Evolutionary conservation across 2,797 vertebrate genomes (phyloP), one percentile per base, ranked within the genome.

Genomic region (Rhinogobio ventralis): DNA sequence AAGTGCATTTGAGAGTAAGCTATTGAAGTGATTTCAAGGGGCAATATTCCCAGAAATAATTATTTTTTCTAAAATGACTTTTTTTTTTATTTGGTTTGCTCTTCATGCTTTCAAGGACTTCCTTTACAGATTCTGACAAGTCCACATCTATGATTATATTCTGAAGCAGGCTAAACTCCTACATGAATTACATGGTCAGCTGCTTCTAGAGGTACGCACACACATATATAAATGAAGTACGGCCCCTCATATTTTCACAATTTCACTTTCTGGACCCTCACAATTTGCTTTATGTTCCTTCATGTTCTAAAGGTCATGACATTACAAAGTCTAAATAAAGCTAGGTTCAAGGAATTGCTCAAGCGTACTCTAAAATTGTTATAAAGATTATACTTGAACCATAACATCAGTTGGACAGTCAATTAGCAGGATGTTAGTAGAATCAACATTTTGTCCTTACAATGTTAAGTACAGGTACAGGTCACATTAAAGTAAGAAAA

Each of bases 131-230:
- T 60, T 77, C 30, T 79, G 42, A 23, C 25, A 76, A 75, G 55
- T 67, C 33, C 67, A 68, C 13, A 68, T 75, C 73, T 51, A 62
- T 57, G n/a, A 85, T 67, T 87, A 57, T 73, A 28, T 76, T 79
- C 23, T 66, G 13, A 86, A 75, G 76, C 62, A 71, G 57, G 15
- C 69, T 60, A n/a, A 51, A 39, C 51, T 84, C 15, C 57, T 78
- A 73, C 84, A 86, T 68, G 39, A 66, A 86, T 83, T 72, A 86
- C 77, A 51, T 77, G 39, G 77, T 66, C 72, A 69, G 39, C 28
- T 77, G 72, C 30, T 45, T 86, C 28, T 23, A 33, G 49, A 15
- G 53, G 30, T 6, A 25, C 23, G 13, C 14, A 28, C 25, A 60
- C n/a, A 62, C 60, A 42, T 23, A 78, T 62, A 14, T 39, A 39